Evolutionary conservation across 2,113 vertebrate genomes (phyloP).

Genomic region (Percopsis transmontana): DNA sequence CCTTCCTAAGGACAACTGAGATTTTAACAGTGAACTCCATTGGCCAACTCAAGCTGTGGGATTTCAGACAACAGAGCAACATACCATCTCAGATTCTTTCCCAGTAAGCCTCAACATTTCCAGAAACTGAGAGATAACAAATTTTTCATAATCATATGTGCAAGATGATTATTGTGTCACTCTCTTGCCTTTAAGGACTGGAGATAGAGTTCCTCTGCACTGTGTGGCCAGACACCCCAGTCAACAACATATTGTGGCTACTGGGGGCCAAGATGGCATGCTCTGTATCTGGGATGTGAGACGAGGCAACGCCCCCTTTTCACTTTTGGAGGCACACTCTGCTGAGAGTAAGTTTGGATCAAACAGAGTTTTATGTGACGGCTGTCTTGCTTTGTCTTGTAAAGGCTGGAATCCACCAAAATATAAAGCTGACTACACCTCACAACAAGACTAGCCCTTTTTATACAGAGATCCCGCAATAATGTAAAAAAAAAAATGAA

Average conservation of each 20-base stretch:
- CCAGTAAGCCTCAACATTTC: constrained; percentile 77
- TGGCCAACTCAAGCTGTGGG: constrained; percentile 97
- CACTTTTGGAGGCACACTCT: constrained; percentile 93
- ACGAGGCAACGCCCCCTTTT: constrained; percentile 87
- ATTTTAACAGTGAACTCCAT: constrained; percentile 97
- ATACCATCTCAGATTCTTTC: constrained; percentile 92
- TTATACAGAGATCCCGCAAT: too few species aligned
- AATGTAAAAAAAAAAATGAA: too few species aligned
- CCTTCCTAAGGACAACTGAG: constrained; percentile 91
- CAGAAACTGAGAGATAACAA: background rate
- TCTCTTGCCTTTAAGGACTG: constrained; percentile 70
- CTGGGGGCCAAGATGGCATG: constrained; percentile 95
- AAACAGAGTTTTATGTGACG: too few species aligned
- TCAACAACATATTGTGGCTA: constrained; percentile 95
- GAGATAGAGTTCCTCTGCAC: constrained; percentile 90
- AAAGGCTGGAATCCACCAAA: too few species aligned
- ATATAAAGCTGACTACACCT: too few species aligned
- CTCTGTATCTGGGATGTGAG: constrained; percentile 96
- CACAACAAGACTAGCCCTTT: too few species aligned
- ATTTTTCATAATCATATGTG: too few species aligned
- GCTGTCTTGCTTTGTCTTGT: too few species aligned
- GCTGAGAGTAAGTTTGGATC: constrained; percentile 88
- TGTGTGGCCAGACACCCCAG: constrained; percentile 95
- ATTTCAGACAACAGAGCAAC: constrained; percentile 90
- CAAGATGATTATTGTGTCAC: background rate